Evolutionary conservation across 2,113 vertebrate species (phyloP), one percentile per base, ranked within the genome.

Genomic region (Hippocampus zosterae): DNA sequence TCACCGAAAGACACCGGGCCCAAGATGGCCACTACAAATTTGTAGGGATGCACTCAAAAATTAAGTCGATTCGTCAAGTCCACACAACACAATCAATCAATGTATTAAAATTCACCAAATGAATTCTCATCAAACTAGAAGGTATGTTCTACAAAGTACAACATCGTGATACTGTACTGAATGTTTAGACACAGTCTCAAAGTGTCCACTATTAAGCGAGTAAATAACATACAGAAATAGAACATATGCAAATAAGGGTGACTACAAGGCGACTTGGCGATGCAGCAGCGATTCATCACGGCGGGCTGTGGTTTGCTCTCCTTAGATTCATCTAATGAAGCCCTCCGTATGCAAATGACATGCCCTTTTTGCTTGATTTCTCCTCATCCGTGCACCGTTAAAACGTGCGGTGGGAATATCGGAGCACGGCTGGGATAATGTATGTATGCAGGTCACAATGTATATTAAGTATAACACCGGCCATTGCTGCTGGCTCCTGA

Each of bases 321-420:
- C 88, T 96, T 94, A 96, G 94, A 94, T 96, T 95, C 96, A 95
- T 97, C 94, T 98, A 97, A 98, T 96, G 94, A 97, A 96, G 95
- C 93, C 94, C 92, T 93, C 42, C 94, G 84, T 93, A 99, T 99
- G 96, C 93, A 99, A 98, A 99, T 98, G 92, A 96, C 87, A 75
- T 95, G 95, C 93, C 95, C 96, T 96, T 98, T 98, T 93, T 93
- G 53, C 82, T 92, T 92, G 89, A 80, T 84, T 86, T 90, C 73
- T 70, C 68, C 79, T 94, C 94, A 88, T 92, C 94, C 93, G 93
- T 91, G 13, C 42, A 2, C 42, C 42, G 10, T 18, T 48, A 48
- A 87, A 86, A 85, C 81, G 84, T 74, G 83, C 79, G 65, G 79
- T 83, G 64, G 50, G 80, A 72, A 61, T 72, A 69, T 63, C 67